Percentiles rank a stretch among this genome's conserved stretches.
Conservation (phyloP, 2,888 invertebrate genomes). For the Cosmia trapezina region DNA sequence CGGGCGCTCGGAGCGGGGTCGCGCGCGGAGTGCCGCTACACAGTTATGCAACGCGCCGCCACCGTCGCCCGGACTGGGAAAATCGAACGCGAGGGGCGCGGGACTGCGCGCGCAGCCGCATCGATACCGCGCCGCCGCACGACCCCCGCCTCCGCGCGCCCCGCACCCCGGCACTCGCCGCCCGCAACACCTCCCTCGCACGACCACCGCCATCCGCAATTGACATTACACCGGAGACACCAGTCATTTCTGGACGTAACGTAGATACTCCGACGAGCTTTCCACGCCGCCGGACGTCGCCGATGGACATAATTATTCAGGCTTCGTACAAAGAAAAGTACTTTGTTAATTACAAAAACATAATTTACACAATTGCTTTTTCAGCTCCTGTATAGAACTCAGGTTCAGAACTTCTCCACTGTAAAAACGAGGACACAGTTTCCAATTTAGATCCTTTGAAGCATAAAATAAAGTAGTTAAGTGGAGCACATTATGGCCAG, state of each 20-base stretch:
- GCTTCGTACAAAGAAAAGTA: constrained; percentile 57
- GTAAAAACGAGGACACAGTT: constrained; percentile 9
- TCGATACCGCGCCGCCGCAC: constrained; percentile 76
- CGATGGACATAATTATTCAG: constrained; percentile 53
- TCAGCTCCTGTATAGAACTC: constrained; percentile 3
- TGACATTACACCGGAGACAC: constrained; percentile 81
- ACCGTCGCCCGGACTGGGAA: constrained; percentile 83
- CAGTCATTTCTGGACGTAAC: constrained; percentile 70
- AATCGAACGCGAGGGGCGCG: constrained; percentile 85
- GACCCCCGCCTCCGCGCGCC: constrained; percentile 61
- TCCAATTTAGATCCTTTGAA: constrained; percentile 15
- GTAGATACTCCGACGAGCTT: constrained; percentile 55
- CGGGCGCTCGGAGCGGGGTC: constrained; percentile 88
- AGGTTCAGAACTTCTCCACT: constrained; percentile 11
- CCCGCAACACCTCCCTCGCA: constrained; percentile 71
- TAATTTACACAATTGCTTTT: constrained; percentile 39
- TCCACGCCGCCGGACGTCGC: constrained; percentile 56
- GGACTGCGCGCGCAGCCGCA: constrained; percentile 85
- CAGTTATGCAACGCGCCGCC: constrained; percentile 89
- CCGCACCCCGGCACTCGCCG: constrained; percentile 67
- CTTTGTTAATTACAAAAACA: constrained; percentile 60
- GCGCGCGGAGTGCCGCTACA: constrained; percentile 89
- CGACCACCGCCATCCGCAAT: constrained; percentile 73
- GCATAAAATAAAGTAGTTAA: constrained; percentile 33
- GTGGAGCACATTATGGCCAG: constrained; percentile 27